Evolutionary conservation across 2,113 vertebrate genomes (phyloP).

Genomic region (Eulemur rufifrons): DNA sequence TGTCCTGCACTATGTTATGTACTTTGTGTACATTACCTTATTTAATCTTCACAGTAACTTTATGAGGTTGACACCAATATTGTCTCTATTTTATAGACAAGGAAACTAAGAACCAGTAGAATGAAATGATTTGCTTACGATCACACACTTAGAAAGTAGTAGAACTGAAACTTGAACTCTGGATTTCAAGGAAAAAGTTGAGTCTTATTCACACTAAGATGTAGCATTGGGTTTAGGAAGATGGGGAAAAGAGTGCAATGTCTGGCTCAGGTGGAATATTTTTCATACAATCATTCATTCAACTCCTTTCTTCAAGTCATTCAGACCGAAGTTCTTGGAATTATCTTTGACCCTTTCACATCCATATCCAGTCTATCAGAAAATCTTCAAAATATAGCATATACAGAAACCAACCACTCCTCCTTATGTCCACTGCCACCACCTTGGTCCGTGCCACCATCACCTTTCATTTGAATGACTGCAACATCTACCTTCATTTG

Average conservation of each 20-base stretch:
- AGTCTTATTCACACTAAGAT: neutral
- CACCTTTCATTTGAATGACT: neutral
- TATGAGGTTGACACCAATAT: neutral
- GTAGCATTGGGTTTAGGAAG: neutral
- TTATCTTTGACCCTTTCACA: neutral
- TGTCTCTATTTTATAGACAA: constrained; percentile 32
- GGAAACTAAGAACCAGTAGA: neutral
- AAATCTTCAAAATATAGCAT: constrained; percentile 7
- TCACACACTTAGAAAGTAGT: neutral
- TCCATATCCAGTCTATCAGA: neutral
- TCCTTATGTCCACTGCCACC: neutral
- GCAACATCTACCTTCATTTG: neutral
- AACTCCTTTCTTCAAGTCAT: neutral
- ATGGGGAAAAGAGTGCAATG: neutral
- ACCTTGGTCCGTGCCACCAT: neutral
- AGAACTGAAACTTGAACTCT: neutral
- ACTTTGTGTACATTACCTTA: neutral
- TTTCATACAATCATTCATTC: neutral
- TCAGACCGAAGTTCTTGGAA: neutral
- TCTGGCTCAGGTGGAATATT: neutral
- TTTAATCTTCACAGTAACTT: neutral
- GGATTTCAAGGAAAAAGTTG: neutral
- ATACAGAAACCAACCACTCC: neutral
- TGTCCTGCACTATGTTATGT: neutral
- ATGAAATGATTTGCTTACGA: constrained; percentile 17